Conservation (phyloP, 2,888 invertebrate genomes). For the Drosophila lutescens region DNA sequence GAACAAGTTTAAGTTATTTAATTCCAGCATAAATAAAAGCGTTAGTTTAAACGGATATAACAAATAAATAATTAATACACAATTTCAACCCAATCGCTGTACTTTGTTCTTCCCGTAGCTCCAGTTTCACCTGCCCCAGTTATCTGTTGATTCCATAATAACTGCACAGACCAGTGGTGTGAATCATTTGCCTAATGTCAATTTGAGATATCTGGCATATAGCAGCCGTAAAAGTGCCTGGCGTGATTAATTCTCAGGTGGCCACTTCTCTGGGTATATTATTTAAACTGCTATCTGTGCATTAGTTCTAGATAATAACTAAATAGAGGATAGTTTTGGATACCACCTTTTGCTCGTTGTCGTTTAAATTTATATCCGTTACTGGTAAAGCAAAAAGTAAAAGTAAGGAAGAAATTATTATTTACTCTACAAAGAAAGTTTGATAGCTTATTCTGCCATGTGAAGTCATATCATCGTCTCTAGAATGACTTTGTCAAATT, state of each 20-base stretch:
- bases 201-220: constrained; percentile 19
- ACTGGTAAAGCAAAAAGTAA: no score
- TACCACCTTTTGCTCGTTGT: neutral
- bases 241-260: constrained; percentile 18
- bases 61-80: constrained; percentile 77
- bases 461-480: no score
- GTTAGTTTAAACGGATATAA: constrained; percentile 78
- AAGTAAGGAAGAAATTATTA: no score
- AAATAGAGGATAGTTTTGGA: neutral
- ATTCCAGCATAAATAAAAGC: constrained; percentile 78
- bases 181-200: constrained; percentile 13
- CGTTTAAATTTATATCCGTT: no score
- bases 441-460: no score
- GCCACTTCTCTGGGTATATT: neutral
- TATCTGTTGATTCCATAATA: constrained; percentile 6
- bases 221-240: neutral
- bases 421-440: no score
- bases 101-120: neutral
- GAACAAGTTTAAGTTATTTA: constrained; percentile 77
- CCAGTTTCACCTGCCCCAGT: neutral
- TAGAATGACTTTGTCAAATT: no score
- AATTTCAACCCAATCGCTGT: constrained; percentile 57
- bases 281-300: constrained; percentile 12
- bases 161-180: constrained; percentile 8
- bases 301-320: neutral